phyloP scores from a whole-genome alignment of 2,888 invertebrate genomes.

The Athrips mouffetella region DNA sequence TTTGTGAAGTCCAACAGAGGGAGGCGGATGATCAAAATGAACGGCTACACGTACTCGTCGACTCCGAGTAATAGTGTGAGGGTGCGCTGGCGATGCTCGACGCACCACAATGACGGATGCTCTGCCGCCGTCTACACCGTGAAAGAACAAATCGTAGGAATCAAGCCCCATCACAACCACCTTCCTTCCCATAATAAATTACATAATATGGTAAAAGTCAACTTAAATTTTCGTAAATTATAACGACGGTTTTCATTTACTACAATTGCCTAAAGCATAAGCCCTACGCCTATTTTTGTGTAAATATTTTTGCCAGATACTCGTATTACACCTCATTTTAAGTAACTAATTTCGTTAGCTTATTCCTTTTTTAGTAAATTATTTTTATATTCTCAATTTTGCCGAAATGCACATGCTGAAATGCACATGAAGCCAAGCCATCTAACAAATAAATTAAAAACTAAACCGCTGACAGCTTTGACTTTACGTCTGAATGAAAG shows the following conservation, averaged over 20 bases:
- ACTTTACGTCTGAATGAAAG: too few species aligned
- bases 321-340: too few species aligned
- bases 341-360: too few species aligned
- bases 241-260: neutral
- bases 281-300: too few species aligned
- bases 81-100: conserved; percentile 37
- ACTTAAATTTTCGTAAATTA: neutral
- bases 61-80: neutral
- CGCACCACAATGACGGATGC: conserved; percentile 35
- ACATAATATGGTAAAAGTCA: neutral
- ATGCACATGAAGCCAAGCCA: too few species aligned
- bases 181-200: too few species aligned
- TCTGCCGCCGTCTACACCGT: conserved; percentile 33
- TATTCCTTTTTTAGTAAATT: neutral
- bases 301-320: too few species aligned
- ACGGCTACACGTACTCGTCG: conserved; percentile 23
- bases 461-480: too few species aligned
- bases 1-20: conserved; percentile 20
- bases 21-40: conserved; percentile 22
- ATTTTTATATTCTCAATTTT: too few species aligned
- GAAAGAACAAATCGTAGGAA: conserved; percentile 27
- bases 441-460: too few species aligned
- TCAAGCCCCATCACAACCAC: conserved; percentile 36
- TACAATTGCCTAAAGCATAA: neutral
- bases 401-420: too few species aligned